These are phyloP conservation scores for Podocnemis expansa DNA, from an alignment of 2,113 vertebrate species.

Conservation along the genomic window DNA sequence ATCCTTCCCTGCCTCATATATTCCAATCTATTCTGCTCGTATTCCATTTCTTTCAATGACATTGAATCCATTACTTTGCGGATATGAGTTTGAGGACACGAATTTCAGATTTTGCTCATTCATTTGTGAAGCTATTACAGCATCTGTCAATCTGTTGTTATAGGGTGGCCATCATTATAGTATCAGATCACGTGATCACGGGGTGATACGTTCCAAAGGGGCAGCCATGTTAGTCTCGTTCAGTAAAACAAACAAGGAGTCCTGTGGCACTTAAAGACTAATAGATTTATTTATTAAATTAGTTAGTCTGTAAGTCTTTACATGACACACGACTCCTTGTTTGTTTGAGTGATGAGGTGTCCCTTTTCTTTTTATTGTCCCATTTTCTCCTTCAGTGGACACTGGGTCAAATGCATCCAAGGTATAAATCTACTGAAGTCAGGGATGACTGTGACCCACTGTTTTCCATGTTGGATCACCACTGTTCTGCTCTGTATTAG, in stretches of 20 bases:
- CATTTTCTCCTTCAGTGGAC: constrained; percentile 37
- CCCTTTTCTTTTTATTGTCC: constrained; percentile 23
- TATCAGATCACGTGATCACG: constrained; percentile 8
- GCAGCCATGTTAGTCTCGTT: no score
- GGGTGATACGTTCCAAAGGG: no score
- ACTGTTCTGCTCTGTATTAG: background rate
- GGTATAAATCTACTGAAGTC: fast-evolving
- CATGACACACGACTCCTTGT: no score
- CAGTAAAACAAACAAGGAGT: no score
- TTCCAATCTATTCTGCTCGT: background rate
- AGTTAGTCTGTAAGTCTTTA: no score
- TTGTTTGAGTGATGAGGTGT: background rate
- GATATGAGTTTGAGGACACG: constrained; percentile 32
- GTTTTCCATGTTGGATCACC: background rate
- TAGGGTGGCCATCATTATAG: constrained; percentile 28
- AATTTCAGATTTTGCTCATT: constrained; percentile 23
- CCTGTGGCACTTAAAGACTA: no score
- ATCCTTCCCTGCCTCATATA: background rate
- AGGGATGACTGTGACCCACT: background rate
- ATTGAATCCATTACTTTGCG: background rate
- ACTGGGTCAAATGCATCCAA: background rate
- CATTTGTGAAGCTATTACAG: constrained; percentile 34
- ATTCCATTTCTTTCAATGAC: background rate
- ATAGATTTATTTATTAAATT: no score
- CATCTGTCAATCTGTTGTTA: constrained; percentile 47